Conservation (phyloP, 2,888 invertebrate genomes). For the Drosophila kambysellisi region DNA sequence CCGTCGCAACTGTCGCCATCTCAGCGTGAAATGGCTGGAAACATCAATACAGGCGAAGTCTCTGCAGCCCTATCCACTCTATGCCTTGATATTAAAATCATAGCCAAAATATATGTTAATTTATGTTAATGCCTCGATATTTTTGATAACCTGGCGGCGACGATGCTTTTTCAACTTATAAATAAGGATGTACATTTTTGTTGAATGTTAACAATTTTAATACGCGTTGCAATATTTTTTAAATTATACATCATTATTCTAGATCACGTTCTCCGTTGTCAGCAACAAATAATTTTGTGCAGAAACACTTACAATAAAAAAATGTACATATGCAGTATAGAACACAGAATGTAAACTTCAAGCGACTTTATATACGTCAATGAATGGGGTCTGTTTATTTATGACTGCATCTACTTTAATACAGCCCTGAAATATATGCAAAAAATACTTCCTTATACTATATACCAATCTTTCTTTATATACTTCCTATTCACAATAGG, state of each 20-base stretch:
- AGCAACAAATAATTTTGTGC: not conserved
- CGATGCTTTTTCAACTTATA: not conserved
- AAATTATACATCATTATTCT: not conserved
- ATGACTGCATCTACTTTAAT: not conserved
- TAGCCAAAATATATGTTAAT: slow-evolving; percentile 10
- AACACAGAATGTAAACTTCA: no score
- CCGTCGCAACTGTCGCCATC: slow-evolving; percentile 76
- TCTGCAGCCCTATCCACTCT: slow-evolving; percentile 72
- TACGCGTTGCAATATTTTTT: not conserved
- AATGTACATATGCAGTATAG: no score
- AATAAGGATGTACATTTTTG: not conserved
- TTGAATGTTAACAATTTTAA: not conserved
- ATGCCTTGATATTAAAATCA: slow-evolving; percentile 66
- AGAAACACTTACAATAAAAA: no score
- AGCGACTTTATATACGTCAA: no score
- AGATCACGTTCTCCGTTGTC: not conserved
- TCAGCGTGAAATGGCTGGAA: slow-evolving; percentile 79
- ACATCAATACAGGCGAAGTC: slow-evolving; percentile 66
- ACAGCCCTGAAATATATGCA: not conserved
- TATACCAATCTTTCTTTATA: not conserved
- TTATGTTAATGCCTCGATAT: not conserved
- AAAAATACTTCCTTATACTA: not conserved
- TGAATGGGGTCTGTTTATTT: not conserved
- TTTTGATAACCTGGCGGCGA: not conserved
- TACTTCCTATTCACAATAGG: not conserved